Evolutionary conservation across 2,888 invertebrate genomes (phyloP), one percentile per base, ranked within the genome.

Genomic region (Aphrophora alni): DNA sequence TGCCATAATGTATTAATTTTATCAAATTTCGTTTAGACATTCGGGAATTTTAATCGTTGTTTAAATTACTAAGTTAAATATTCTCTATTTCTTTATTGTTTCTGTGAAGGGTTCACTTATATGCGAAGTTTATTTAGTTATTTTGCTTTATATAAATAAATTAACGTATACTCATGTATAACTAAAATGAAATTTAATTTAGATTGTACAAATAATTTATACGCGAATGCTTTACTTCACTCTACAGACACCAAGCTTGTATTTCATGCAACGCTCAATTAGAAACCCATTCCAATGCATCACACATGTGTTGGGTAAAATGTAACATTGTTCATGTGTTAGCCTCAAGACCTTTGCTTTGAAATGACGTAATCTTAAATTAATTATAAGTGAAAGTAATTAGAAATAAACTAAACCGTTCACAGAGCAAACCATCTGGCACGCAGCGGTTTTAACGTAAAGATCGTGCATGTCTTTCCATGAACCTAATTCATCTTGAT

Each of bases 371-470:
- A 59, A 59, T 59, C 59, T 59, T n/a, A 59, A 59, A 59, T 59
- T 59, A 59, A 59, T 59, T 59, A 59, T 21, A 59, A 59, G 59
- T 59, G 59, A 59, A 59, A 59, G 59, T 59, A 59, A 59, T 59
- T 59, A 59, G 59, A 59, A 59, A 59, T 59, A 59, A 21, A n/a
- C 59, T 21, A 59, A 59, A n/a, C 59, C 59, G 21, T 59, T n/a
- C 59, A 59, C 59, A 59, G 59, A 59, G 59, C 59, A 59, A 3
- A 59, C 59, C 59, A 59, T 59, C 59, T 59, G 59, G 59, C 59
- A 59, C 59, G 59, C 59, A 59, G 59, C 21, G 59, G 59, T 14
- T 21, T 33, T 59, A 59, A 59, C 59, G 5, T 4, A 59, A 21
- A 59, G 59, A 59, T 59, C 59, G 59, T 59, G 59, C 59, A 21